Evolutionary conservation across 2,113 vertebrate genomes (phyloP), one percentile per base, ranked within the genome.

Genomic region (Helogale parvula): DNA sequence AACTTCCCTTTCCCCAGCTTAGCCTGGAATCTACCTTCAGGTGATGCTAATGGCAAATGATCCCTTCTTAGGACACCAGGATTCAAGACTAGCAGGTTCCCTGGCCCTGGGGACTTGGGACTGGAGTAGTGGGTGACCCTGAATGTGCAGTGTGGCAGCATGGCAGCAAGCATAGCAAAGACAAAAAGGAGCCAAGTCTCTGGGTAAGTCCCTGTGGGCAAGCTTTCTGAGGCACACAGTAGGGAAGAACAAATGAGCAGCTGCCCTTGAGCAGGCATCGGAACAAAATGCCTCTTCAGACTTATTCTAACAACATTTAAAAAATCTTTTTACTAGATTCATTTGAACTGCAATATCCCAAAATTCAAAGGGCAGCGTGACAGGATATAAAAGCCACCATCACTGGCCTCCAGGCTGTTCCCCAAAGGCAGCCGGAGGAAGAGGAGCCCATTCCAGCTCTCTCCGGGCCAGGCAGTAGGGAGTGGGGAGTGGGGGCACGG

Each of bases 351-450:
- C 2, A 13, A 54, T 47, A 54, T 31, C 12, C 7, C 29, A 50
- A 87, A 79, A 82, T 91, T 88, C 63, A 90, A 90, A 95, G 80
- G 17, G 21, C 72, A n/a, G 21, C 72, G 47, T 79, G 6, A 17
- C 79, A 79, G 4, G 23, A 63, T 21, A 19, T 25, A n/a, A 81
- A 95, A 41, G 19, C 80, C 29, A 1, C 5, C 1, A 0, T 4
- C 12, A 5, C 21, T 90, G 27, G 47, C 35, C 52, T 93, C 74
- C 38, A 35, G 72, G 16, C 14, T 25, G 10, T 29, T 74, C 38
- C 23, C 1, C 41, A 77, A 82, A 93, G 8, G 76, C 10, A 50
- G 31, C 29, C 3, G 0, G 0, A 6, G 57, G 9, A 77, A 21
- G 45, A 47, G 45, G 45, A 47, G 45, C 45, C 45, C 12, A 8